Base-by-base conservation (phyloP, 2,888 invertebrate species). In the Drosophila glabriapex region DNA sequence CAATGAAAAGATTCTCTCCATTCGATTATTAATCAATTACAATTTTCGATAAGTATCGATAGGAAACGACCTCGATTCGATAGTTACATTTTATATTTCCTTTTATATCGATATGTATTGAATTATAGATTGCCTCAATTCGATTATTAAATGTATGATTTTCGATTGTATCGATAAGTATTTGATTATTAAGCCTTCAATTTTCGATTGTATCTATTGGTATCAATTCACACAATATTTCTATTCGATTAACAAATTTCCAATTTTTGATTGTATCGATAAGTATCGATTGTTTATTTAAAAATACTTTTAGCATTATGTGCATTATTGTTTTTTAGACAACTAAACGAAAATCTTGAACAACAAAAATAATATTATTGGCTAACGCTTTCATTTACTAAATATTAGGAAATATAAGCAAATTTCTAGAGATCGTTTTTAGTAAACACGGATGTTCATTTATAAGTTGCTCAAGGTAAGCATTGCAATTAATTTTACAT, bases 61-160 rank as follows among this genome's bases (percentile, higher is more conserved):
- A 4, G 22, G 7, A 39, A 10, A 9, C 4, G n/a, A 46, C 7
- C 3, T 14, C 22, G 4, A 43, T 14, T 12, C n/a, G 12, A 12
- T 1, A 2, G 1, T 12, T 22, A 6, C 2, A 2, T 12, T 41
- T 12, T 12, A 1, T 3, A 5, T 12, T 1, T 12, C 6, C 6
- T 1, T n/a, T n/a, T n/a, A 5, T 41, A 10, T 12, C 5, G n/a
- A 41, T 12, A n/a, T 0, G 2, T 12, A 43, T n/a, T n/a, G 6
- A 22, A 6, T 22, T 12, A 12, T 12, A 12, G 1, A 43, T 12
- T 3, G n/a, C 43, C 3, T 43, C 0, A 43, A 12, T 43, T 43
- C 6, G n/a, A 1, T 43, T 10, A n/a, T 43, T n/a, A 12, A 43
- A 22, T 43, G 6, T n/a, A 1, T 22, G 0, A 37, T 19, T 7